Base-by-base conservation (phyloP, 1,140 invertebrate species). In the Drosophila nigromelanica region DNA sequence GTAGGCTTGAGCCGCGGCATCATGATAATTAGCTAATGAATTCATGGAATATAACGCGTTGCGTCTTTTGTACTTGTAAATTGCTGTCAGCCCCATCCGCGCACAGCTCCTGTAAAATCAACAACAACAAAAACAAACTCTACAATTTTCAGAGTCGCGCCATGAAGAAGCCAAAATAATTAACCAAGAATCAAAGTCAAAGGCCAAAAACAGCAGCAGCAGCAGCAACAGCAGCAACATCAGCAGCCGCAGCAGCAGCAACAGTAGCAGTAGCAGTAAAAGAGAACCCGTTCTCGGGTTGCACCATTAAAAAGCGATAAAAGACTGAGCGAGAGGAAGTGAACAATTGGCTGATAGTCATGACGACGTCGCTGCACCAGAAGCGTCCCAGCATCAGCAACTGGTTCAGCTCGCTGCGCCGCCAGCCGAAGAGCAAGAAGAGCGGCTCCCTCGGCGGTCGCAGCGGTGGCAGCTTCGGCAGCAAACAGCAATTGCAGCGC, bases 381-480 rank as follows among this genome's bases (percentile, higher is more conserved):
- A 94, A 92, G 82, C 93, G 92, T 80, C 94, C 91, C 89, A 94
- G 93, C 78, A 94, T 95, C 42, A 94, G 94, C 61, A 95, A 94
- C 81, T 96, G 96, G 96, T 96, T 96, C 91, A 95, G 94, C 56
- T 96, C 95, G 56, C 86, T 96, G 77, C 94, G 95, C 51, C 93
- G 95, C 35, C 93, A 93, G 70, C 93, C 93, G 50, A 94, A 94
- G 76, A 92, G 89, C 60, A 93, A 93, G 72, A 93, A 92, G 72
- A 52, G 54, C 43, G 33, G 35, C 15, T 63, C 35, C 6, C 24
- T 73, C 15, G 67, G 73, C 15, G 58, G 45, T 7, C 48, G 71
- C 39, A 77, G 69, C 21, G 73, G 55, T 5, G 68, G 78, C 35
- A 79, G 76, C 39, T 80, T 83, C 45, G 76, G 72, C 21, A 87